phyloP scores from a whole-genome alignment of 2,113 vertebrate genomes.

The Cheirogaleus medius region DNA sequence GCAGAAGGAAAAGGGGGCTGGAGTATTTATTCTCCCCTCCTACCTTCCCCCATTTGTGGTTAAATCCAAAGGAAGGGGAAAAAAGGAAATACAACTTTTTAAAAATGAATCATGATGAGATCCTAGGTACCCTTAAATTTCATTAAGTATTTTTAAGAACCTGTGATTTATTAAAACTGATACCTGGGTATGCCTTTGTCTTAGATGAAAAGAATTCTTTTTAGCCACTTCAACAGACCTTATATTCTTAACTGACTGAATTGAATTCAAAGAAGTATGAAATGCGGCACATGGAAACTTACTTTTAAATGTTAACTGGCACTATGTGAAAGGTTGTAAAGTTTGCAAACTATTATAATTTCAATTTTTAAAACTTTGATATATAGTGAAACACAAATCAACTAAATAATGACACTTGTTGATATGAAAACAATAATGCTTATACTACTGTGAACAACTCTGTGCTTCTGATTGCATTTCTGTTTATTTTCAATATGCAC shows the following conservation, averaged over 20 bases:
- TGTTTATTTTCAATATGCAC: background rate
- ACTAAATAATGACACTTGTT: constrained; percentile 81
- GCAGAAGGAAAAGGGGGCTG: background rate
- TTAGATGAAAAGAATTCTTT: constrained; percentile 60
- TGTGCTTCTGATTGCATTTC: background rate
- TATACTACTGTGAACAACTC: background rate
- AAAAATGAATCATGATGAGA: background rate
- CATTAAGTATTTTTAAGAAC: constrained; percentile 28
- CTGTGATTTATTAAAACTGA: constrained; percentile 36
- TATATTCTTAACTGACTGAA: constrained; percentile 72
- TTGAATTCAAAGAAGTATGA: constrained; percentile 45
- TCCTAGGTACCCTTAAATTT: constrained; percentile 57
- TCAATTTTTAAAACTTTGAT: constrained; percentile 86
- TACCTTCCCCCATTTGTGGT: background rate
- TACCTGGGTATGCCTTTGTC: background rate
- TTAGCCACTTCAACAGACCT: constrained; percentile 75
- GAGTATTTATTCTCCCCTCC: background rate
- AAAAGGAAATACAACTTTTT: background rate
- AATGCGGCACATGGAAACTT: constrained; percentile 61
- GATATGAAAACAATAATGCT: background rate
- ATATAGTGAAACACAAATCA: constrained; percentile 85
- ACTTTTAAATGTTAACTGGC: constrained; percentile 72
- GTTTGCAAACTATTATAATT: constrained; percentile 85
- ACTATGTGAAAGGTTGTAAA: constrained; percentile 82
- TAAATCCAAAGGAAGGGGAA: background rate